Evolutionary conservation across 2,888 invertebrate species (phyloP).

Genomic region (Orgyia antiqua): DNA sequence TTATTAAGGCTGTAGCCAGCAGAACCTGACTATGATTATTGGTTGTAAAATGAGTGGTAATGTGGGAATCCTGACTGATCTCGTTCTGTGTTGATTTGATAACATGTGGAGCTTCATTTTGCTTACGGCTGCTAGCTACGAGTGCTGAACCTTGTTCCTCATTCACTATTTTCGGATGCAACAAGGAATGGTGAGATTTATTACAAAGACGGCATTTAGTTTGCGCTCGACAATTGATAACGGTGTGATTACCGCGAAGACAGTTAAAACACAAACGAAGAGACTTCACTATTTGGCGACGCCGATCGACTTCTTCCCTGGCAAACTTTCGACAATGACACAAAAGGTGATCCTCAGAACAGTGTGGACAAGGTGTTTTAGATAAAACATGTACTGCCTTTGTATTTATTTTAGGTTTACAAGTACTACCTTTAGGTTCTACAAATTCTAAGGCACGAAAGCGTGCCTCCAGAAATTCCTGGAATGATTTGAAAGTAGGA

Average conservation of each 20-base stretch:
- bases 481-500: too few species aligned
- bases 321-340: slow-evolving; percentile 1
- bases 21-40: not conserved
- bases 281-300: not conserved
- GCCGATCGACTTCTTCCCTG: not conserved
- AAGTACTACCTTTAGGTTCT: too few species aligned
- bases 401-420: too few species aligned
- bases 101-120: not conserved
- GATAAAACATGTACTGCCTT: too few species aligned
- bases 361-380: too few species aligned
- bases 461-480: too few species aligned
- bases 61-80: not conserved
- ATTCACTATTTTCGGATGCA: not conserved
- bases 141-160: too few species aligned
- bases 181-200: not conserved
- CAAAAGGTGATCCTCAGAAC: too few species aligned
- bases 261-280: not conserved
- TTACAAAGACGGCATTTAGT: not conserved
- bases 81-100: not conserved
- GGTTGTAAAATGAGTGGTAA: not conserved
- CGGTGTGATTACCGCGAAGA: not conserved
- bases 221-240: not conserved
- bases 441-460: too few species aligned
- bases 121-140: too few species aligned
- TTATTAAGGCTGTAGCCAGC: not conserved